phyloP scores from a whole-genome alignment of 2,888 invertebrate species.

The Ophion obscuratus region DNA sequence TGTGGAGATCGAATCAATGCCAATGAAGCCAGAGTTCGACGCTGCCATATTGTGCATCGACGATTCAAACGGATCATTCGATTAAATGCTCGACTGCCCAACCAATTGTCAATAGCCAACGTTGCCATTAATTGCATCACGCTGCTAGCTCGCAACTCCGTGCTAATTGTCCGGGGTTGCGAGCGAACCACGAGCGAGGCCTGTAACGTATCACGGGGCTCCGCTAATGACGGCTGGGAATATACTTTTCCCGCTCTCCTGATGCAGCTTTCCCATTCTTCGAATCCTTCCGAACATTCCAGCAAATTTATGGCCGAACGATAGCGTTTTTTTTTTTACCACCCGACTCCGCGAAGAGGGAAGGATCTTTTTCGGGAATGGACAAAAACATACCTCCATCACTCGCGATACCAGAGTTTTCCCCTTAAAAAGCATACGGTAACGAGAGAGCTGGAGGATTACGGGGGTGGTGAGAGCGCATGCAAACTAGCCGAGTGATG shows the following conservation, averaged over 20 bases:
- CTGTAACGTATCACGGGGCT: background rate
- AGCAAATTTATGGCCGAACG: too few species aligned
- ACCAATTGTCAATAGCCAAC: conserved; percentile 24
- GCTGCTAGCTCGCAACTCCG: conserved; percentile 12
- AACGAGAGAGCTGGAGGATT: too few species aligned
- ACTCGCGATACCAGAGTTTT: too few species aligned
- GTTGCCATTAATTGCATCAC: conserved; percentile 21
- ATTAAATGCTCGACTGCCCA: conserved; percentile 1
- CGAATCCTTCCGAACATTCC: background rate
- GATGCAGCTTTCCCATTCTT: background rate
- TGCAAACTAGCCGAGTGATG: background rate
- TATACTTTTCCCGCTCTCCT: background rate
- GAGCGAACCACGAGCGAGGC: background rate
- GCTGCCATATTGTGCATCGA: background rate
- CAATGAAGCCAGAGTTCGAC: background rate
- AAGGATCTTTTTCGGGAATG: conserved; percentile 9
- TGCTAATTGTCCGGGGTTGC: conserved; percentile 14
- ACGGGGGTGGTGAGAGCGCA: background rate
- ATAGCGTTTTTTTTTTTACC: background rate
- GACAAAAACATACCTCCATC: too few species aligned
- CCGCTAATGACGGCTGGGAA: background rate
- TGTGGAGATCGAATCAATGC: background rate
- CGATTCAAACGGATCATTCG: background rate
- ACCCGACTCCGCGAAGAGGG: conserved; percentile 2
- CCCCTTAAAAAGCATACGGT: too few species aligned